Conservation (phyloP, 2,888 invertebrate genomes). For the Busseola fusca region DNA sequence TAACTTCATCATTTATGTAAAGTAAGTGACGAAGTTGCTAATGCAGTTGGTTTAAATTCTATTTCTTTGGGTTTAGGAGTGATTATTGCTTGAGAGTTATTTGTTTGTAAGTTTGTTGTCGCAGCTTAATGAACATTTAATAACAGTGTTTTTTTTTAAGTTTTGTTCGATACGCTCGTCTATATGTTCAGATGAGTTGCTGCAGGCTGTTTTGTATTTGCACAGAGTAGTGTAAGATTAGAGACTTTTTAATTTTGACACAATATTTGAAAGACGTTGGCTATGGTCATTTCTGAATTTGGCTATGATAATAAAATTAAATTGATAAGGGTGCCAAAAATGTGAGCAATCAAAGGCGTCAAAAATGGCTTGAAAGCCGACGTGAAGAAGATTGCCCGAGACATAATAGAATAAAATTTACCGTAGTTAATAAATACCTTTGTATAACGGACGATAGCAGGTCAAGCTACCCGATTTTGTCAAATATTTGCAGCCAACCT, state of each 20-base stretch:
- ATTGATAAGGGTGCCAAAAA: background rate
- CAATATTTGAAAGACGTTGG: too few species aligned
- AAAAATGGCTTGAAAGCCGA: background rate
- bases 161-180: constrained; percentile 72
- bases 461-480: too few species aligned
- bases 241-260: constrained; percentile 23
- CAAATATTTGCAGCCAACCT: too few species aligned
- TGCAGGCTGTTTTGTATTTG: constrained; percentile 79
- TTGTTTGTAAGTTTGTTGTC: constrained; percentile 67
- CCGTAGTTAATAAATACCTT: background rate
- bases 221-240: constrained; percentile 64
- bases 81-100: constrained; percentile 26
- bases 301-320: background rate
- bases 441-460: too few species aligned
- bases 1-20: constrained; percentile 39
- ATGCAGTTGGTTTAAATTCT: constrained; percentile 31
- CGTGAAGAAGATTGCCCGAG: background rate
- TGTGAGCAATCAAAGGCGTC: background rate
- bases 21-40: constrained; percentile 42
- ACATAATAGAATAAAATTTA: background rate
- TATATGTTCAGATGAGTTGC: constrained; percentile 73
- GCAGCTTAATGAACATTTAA: constrained; percentile 84
- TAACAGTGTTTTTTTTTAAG: constrained; percentile 76
- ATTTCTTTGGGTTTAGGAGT: constrained; percentile 15
- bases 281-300: background rate